A percentile compares a stretch with the other conserved stretches of the same genome.
phyloP scores from a whole-genome alignment of 2,113 vertebrate species.

The Sorex araneus region DNA sequence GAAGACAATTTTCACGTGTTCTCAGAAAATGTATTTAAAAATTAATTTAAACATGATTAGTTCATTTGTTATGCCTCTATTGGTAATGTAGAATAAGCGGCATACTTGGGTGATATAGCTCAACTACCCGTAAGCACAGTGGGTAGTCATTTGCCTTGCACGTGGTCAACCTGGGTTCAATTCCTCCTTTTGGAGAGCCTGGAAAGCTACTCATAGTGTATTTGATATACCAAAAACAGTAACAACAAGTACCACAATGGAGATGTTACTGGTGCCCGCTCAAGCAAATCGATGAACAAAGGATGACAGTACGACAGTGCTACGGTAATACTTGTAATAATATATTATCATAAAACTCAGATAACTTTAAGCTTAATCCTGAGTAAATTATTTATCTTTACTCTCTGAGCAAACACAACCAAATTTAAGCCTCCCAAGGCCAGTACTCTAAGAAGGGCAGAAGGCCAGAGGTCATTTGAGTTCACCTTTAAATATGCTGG shows the following conservation, averaged over 20 bases:
- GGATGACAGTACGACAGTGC: too few relatives aligned
- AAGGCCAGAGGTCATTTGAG: neutral
- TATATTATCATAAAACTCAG: conserved; percentile 9
- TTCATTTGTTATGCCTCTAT: conserved; percentile 53
- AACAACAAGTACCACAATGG: too few relatives aligned
- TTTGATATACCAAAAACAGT: too few relatives aligned
- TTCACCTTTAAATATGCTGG: neutral
- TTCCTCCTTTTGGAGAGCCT: too few relatives aligned
- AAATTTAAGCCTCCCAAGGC: neutral
- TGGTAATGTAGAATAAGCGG: neutral
- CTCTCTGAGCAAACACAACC: conserved; percentile 7
- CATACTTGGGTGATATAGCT: neutral
- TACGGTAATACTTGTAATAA: too few relatives aligned
- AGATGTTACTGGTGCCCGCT: too few relatives aligned
- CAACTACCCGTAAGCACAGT: neutral
- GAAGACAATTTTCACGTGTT: conserved; percentile 68
- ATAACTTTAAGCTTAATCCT: neutral
- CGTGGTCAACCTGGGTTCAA: too few relatives aligned
- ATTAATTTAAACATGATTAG: conserved; percentile 71
- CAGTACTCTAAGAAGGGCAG: neutral
- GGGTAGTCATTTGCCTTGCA: too few relatives aligned
- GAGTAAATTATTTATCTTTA: conserved; percentile 30
- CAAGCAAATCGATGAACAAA: too few relatives aligned
- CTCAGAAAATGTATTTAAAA: conserved; percentile 72
- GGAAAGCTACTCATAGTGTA: too few relatives aligned